Base-by-base conservation (phyloP, 2,888 invertebrate species). In the Chesias legatella region DNA sequence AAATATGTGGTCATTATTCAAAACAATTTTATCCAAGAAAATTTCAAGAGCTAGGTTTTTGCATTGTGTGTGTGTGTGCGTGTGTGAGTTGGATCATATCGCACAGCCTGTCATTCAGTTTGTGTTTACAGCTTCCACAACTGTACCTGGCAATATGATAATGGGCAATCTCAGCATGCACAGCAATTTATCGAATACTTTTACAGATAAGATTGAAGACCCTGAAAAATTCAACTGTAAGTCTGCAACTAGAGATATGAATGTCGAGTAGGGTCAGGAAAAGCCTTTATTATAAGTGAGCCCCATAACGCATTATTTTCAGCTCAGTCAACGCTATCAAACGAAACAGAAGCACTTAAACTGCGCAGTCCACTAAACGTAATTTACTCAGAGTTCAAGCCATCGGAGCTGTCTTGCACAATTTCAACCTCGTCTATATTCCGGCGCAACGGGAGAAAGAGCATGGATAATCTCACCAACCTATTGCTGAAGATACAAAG, bases 401-500 rank as follows among this genome's bases (percentile, higher is more conserved):
- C 70, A 46, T 71, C 79, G 0, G 75, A 82, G 0, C 11, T 83
- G 1, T 63, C 78, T 0, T 70, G 70, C 44, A 71, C 65, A 10
- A 60, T 80, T 0, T 85, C 85, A 1, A 73, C 62, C 24, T 67
- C 78, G 0, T 77, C 82, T 2, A 50, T 86, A 20, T 79, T 76
- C 45, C 79, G 66, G 53, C 35, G 79, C 1, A 66, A 68, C 29
- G 64, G 75, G 1, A 66, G 63, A 34, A 84, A 77, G 38, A 80
- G 78, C 36, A 63, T 64, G 7, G 84, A 85, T 10, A 84, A 79
- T 53, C 76, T 84, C 43, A 62, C 75, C 1, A 73, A 73, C 21
- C 72, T 84, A 24, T 56, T 88, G 8, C 38, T 84, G 9, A 82
- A 83, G 59, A 83, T 86, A 49, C 86, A 88, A 63, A 76, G 58